Percentiles rank a stretch among this genome's conserved stretches.
phyloP scores from a whole-genome alignment of 2,888 invertebrate species.

The Acanthococcus lagerstroemiae region DNA sequence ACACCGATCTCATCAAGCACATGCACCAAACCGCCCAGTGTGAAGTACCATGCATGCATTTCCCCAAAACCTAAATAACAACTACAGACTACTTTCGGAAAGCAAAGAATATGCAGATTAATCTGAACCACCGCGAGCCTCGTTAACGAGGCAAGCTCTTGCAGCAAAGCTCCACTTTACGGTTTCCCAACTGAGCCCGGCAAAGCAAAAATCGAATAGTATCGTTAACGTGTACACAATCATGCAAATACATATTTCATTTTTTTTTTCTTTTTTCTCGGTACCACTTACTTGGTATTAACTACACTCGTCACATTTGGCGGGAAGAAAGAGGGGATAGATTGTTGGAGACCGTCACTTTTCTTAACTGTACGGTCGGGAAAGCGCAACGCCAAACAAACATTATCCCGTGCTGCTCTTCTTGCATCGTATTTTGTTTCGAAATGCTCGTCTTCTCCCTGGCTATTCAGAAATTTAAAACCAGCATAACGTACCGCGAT shows the following conservation, averaged over 20 bases:
- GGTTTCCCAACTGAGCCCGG: too few relatives aligned
- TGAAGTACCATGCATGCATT: too few relatives aligned
- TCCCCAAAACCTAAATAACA: too few relatives aligned
- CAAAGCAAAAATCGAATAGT: neutral
- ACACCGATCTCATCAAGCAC: too few relatives aligned
- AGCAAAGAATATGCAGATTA: too few relatives aligned
- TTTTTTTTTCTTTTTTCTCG: neutral
- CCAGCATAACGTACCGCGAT: slow-evolving; percentile 24
- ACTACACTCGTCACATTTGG: slow-evolving; percentile 18
- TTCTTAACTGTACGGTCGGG: slow-evolving; percentile 20
- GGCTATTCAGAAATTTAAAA: slow-evolving; percentile 27
- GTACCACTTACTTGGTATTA: slow-evolving; percentile 17
- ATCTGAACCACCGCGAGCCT: too few relatives aligned
- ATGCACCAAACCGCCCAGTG: too few relatives aligned
- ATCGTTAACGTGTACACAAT: neutral
- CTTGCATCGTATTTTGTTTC: neutral
- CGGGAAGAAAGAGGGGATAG: slow-evolving; percentile 28
- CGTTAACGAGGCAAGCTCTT: too few relatives aligned
- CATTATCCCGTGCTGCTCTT: slow-evolving; percentile 15
- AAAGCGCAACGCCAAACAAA: slow-evolving; percentile 26
- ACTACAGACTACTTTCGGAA: too few relatives aligned
- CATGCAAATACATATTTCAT: neutral
- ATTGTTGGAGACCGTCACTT: slow-evolving; percentile 17
- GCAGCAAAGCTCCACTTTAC: too few relatives aligned
- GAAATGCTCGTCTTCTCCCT: slow-evolving; percentile 15